phyloP scores from a whole-genome alignment of 1,140 invertebrate genomes.

The Araneus ventricosus region DNA sequence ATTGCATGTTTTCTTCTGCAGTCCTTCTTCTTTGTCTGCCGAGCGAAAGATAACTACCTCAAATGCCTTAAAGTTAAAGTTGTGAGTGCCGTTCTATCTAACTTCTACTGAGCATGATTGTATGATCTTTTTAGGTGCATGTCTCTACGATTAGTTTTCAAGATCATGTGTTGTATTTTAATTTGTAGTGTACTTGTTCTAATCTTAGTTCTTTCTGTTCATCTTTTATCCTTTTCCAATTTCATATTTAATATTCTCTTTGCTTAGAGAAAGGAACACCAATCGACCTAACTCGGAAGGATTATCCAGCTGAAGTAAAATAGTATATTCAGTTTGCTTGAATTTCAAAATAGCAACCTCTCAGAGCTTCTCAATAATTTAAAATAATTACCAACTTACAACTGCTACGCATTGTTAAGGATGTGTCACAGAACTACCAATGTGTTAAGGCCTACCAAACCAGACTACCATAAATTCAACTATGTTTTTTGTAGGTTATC shows the following conservation, averaged over 20 bases:
- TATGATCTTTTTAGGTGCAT: not conserved
- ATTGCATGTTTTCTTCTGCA: conserved; percentile 69
- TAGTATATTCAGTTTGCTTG: no score
- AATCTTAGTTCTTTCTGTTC: not conserved
- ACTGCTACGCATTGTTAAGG: no score
- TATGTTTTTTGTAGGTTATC: no score
- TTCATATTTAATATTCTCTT: not conserved
- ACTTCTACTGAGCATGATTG: not conserved
- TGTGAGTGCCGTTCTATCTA: conserved; percentile 60
- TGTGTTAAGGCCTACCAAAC: no score
- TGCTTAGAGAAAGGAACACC: no score
- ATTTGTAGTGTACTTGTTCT: not conserved
- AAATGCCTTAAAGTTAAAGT: conserved; percentile 63
- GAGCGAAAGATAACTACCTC: conserved; percentile 45
- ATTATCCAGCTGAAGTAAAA: no score
- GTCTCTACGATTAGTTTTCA: not conserved
- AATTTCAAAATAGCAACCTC: no score
- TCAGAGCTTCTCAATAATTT: no score
- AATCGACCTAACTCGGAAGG: no score
- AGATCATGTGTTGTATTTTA: not conserved
- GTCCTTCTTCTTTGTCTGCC: conserved; percentile 23
- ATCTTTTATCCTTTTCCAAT: not conserved
- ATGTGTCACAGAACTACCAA: no score
- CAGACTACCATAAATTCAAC: no score
- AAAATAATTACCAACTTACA: no score